A percentile compares a stretch with the other conserved stretches of the same genome.
Conservation (phyloP, 1,140 invertebrate species). For the Drosophila rhopaloa region DNA sequence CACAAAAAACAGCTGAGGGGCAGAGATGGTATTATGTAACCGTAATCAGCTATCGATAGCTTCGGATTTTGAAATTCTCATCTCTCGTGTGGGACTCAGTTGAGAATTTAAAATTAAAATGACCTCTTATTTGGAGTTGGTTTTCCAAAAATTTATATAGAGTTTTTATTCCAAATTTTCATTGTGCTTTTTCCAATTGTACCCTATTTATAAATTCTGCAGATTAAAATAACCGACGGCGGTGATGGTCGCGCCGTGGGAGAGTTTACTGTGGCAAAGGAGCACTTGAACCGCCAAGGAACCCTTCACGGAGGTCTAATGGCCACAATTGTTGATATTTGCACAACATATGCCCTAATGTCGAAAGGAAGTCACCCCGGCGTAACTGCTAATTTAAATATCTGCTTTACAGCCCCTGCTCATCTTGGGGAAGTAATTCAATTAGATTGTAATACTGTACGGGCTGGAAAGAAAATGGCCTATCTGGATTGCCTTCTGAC, state of each 20-base stretch:
- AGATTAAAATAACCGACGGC: constrained; percentile 68
- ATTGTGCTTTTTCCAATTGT: no score
- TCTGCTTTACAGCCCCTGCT: constrained; percentile 91
- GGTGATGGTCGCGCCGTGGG: constrained; percentile 64
- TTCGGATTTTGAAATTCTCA: neutral
- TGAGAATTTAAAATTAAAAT: neutral
- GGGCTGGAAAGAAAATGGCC: constrained; percentile 91
- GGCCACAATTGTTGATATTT: constrained; percentile 92
- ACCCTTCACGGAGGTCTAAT: constrained; percentile 94
- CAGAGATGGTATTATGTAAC: constrained; percentile 58
- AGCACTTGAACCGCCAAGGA: constrained; percentile 91
- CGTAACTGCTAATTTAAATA: constrained; percentile 90
- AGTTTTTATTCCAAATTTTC: no score
- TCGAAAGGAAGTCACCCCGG: constrained; percentile 88
- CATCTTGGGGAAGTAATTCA: constrained; percentile 90
- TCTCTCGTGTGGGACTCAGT: neutral
- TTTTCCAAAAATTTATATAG: no score
- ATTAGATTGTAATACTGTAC: constrained; percentile 91
- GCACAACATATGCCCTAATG: constrained; percentile 92
- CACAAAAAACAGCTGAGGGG: constrained; percentile 49
- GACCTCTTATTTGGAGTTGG: no score
- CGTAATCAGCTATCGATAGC: constrained; percentile 51
- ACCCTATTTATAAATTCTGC: neutral
- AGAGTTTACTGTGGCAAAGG: constrained; percentile 90
- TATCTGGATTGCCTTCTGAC: constrained; percentile 92